Evolutionary conservation across 2,113 vertebrate species (phyloP).

Genomic region (Dicrurus megarhynchus): DNA sequence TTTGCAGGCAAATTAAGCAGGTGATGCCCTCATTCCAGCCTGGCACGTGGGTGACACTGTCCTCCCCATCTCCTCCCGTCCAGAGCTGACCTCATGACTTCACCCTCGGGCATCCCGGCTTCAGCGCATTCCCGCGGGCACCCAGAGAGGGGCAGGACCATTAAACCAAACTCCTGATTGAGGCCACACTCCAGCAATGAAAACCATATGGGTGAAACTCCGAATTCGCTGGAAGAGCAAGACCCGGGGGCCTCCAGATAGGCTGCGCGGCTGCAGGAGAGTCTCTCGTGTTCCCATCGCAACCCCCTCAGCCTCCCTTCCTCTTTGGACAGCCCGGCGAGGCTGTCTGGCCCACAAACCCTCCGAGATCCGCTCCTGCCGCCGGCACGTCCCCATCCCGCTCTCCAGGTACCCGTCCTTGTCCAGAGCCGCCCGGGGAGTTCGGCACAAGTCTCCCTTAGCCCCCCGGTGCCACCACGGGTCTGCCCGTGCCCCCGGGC

Average conservation of each 20-base stretch:
- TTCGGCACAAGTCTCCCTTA: background rate
- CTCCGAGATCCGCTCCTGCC: background rate
- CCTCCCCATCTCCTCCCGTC: background rate
- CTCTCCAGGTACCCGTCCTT: rapidly evolving
- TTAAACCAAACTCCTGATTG: background rate
- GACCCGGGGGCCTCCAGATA: background rate
- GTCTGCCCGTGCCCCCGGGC: background rate
- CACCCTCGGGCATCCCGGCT: rapidly evolving
- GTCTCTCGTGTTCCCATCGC: background rate
- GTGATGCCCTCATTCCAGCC: background rate
- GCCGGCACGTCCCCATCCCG: rapidly evolving
- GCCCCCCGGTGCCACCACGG: background rate
- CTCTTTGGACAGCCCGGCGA: background rate
- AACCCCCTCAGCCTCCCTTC: background rate
- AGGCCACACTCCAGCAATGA: background rate
- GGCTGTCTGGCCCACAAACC: background rate
- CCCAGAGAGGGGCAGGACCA: background rate
- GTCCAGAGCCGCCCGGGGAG: background rate
- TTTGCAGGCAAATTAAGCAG: background rate
- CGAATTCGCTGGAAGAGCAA: background rate
- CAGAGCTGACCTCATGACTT: background rate
- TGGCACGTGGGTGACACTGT: background rate
- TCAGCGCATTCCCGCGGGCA: background rate
- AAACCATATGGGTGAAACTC: background rate
- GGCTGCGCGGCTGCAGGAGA: background rate